Percentiles rank a stretch among this genome's conserved stretches.
These are phyloP conservation scores for Patella ulyssiponensis DNA, from an alignment of 2,888 invertebrate genomes.

Conservation along the genomic window DNA sequence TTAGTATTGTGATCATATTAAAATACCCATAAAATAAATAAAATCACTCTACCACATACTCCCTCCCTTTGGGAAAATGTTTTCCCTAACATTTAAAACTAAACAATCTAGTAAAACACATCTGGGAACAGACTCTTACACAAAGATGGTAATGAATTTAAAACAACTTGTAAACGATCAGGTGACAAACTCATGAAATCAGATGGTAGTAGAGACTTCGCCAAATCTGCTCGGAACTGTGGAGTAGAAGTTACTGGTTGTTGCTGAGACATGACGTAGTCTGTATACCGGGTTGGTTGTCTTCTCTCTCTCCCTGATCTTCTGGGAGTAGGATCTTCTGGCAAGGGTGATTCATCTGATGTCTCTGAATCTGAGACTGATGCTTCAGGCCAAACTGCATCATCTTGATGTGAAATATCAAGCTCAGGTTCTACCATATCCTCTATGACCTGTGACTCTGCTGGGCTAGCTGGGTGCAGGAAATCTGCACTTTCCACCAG, in stretches of 20 bases:
- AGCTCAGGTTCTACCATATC: too few species aligned
- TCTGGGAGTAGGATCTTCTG: background rate
- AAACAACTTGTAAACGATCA: background rate
- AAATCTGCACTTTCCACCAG: too few species aligned
- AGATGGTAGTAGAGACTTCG: background rate
- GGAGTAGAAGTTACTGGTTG: too few species aligned
- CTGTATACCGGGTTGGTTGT: background rate
- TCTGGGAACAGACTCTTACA: too few species aligned
- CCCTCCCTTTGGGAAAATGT: constrained; percentile 7
- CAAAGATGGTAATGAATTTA: background rate
- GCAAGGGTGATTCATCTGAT: too few species aligned
- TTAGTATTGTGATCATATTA: too few species aligned
- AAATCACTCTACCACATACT: background rate
- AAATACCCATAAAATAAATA: too few species aligned
- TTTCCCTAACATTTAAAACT: background rate
- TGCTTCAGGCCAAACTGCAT: too few species aligned
- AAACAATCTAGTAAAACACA: background rate
- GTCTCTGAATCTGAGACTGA: too few species aligned
- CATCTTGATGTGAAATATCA: too few species aligned
- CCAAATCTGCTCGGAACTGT: background rate
- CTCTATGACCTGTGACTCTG: too few species aligned
- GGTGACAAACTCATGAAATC: constrained; percentile 3
- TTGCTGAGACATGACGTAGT: constrained; percentile 5
- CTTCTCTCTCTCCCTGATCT: background rate
- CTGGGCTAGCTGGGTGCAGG: too few species aligned